phyloP scores from a whole-genome alignment of 2,113 vertebrate genomes.

The Phaethon lepturus region DNA sequence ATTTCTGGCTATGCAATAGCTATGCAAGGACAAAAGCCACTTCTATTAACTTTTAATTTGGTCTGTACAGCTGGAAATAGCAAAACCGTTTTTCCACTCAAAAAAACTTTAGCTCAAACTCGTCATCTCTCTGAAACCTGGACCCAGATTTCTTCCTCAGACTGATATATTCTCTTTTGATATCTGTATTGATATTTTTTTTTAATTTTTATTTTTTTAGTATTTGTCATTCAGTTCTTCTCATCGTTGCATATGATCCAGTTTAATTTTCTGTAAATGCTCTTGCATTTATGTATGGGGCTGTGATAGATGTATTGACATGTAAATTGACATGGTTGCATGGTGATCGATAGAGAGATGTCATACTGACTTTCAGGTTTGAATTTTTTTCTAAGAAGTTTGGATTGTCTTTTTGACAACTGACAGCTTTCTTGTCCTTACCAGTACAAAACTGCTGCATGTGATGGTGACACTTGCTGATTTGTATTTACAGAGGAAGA shows the following conservation, averaged over 20 bases:
- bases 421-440: not conserved
- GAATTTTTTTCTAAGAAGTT: not conserved
- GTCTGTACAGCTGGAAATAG: not conserved
- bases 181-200: not conserved
- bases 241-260: not conserved
- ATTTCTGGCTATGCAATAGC: not conserved
- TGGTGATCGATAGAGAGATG: not conserved
- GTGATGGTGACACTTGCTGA: not conserved
- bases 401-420: not conserved
- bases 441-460: not conserved
- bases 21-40: not conserved
- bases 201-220: not conserved
- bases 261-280: not conserved
- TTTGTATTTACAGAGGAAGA: not conserved
- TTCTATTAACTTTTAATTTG: not conserved
- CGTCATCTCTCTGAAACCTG: not conserved
- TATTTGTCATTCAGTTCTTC: not conserved
- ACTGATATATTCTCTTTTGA: not conserved
- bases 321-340: not conserved
- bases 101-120: not conserved
- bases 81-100: not conserved
- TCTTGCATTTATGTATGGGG: not conserved
- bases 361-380: not conserved
- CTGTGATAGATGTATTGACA: not conserved
- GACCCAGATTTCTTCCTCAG: not conserved